Evolutionary conservation across 2,797 vertebrate species (phyloP).

Genomic region (Huso huso): DNA sequence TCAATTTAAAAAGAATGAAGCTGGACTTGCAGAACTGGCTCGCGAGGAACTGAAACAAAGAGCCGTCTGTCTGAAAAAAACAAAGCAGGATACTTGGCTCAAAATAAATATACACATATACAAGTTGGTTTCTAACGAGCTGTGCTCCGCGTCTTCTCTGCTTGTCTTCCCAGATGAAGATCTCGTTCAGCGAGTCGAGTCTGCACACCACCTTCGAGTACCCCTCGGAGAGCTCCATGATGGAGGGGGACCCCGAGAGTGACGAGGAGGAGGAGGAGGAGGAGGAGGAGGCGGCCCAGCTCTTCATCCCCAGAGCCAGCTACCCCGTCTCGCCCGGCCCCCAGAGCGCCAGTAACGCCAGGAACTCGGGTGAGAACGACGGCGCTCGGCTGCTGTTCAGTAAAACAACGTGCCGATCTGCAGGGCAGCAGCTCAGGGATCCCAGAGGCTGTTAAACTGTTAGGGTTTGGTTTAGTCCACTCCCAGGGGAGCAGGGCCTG

Average conservation of each 20-base stretch:
- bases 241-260: constrained; percentile 69
- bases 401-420: background rate
- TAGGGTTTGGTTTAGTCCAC: too few relatives aligned
- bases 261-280: constrained; percentile 33
- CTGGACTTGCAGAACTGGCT: too few relatives aligned
- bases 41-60: too few relatives aligned
- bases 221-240: constrained; percentile 77
- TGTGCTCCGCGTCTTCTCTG: background rate
- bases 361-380: background rate
- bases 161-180: constrained; percentile 72
- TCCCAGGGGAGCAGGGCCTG: too few relatives aligned
- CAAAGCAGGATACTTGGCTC: too few relatives aligned
- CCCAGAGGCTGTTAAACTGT: too few relatives aligned
- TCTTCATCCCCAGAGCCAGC: constrained; percentile 65
- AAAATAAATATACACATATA: too few relatives aligned
- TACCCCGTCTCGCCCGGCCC: constrained; percentile 43
- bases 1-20: too few relatives aligned
- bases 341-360: constrained; percentile 55
- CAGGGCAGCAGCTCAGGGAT: background rate
- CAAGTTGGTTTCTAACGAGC: too few relatives aligned
- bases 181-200: constrained; percentile 89
- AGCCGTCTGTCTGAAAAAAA: too few relatives aligned
- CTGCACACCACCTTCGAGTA: constrained; percentile 91
- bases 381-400: background rate
- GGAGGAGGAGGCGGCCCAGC: constrained; percentile 42